Conservation (phyloP, 2,888 invertebrate genomes). For the Synanthedon myopaeformis region DNA sequence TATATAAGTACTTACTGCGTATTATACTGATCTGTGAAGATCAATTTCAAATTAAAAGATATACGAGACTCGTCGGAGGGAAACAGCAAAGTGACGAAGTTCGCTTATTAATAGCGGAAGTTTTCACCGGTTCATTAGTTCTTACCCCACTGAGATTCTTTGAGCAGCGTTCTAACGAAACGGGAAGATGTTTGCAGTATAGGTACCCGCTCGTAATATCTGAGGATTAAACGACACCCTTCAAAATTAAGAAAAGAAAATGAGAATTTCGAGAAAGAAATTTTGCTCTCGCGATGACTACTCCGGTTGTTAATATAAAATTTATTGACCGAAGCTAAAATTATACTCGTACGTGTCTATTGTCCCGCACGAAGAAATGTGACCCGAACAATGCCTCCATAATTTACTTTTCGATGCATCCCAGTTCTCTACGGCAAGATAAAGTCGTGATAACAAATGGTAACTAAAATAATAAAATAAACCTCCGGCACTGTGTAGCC, state of each 20-base stretch:
- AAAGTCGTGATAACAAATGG: slow-evolving; percentile 70
- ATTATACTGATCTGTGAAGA: background rate
- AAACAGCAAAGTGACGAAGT: slow-evolving; percentile 4
- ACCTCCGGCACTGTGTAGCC: slow-evolving; percentile 36
- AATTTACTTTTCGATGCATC: slow-evolving; percentile 66
- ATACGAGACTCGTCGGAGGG: background rate
- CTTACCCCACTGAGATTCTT: slow-evolving; percentile 23
- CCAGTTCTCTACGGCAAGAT: slow-evolving; percentile 55
- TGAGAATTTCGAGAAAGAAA: slow-evolving; percentile 20
- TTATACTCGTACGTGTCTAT: slow-evolving; percentile 56
- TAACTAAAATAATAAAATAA: slow-evolving; percentile 70
- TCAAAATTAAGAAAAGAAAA: slow-evolving; percentile 52
- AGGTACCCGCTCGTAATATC: slow-evolving; percentile 37
- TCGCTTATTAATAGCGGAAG: slow-evolving; percentile 14
- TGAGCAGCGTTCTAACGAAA: slow-evolving; percentile 27
- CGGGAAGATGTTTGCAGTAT: slow-evolving; percentile 41
- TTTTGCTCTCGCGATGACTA: background rate
- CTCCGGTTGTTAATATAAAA: slow-evolving; percentile 47
- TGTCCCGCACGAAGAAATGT: slow-evolving; percentile 52
- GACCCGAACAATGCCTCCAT: slow-evolving; percentile 63
- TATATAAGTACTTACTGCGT: no score
- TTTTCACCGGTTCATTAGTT: slow-evolving; percentile 49
- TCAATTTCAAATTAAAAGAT: background rate
- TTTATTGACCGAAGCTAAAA: slow-evolving; percentile 56
- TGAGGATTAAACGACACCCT: slow-evolving; percentile 57